These are phyloP conservation scores for Burhinus bistriatus DNA, from an alignment of 2,113 vertebrate species.

Conservation along the genomic window DNA sequence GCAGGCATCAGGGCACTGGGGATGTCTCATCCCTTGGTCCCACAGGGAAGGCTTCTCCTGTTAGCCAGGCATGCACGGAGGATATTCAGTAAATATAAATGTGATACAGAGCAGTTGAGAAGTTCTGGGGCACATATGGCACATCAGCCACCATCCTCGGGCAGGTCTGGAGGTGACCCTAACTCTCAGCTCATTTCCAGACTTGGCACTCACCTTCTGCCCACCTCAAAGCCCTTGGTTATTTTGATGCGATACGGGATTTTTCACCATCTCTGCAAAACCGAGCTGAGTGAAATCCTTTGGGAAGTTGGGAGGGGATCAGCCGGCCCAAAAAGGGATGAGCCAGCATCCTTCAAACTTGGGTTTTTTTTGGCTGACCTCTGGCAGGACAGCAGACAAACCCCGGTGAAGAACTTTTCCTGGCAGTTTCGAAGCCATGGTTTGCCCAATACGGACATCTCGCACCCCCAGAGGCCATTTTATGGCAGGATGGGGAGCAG, in stretches of 20 bases:
- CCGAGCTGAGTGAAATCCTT: not conserved
- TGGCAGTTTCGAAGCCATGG: not conserved
- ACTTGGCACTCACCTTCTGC: not conserved
- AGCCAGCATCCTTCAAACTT: not conserved
- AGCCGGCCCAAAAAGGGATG: not conserved
- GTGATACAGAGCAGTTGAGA: not conserved
- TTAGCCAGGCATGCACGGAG: accelerated
- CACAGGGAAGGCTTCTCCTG: not conserved
- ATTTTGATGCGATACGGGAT: not conserved
- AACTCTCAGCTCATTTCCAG: not conserved
- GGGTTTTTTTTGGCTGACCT: not conserved
- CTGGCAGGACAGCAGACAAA: not conserved
- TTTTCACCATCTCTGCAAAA: not conserved
- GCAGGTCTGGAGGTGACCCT: no score
- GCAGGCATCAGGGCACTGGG: accelerated
- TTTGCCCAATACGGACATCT: not conserved
- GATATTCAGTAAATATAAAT: not conserved
- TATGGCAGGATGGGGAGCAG: not conserved
- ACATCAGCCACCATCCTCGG: not conserved
- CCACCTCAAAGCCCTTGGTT: not conserved
- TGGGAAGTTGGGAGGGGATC: not conserved
- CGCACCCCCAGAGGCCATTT: not conserved
- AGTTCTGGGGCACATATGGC: accelerated
- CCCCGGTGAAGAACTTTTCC: not conserved
- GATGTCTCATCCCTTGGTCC: not conserved